Percentiles rank a stretch among this genome's conserved stretches.
phyloP scores from a whole-genome alignment of 2,888 invertebrate species.

The Drosophila mimica region DNA sequence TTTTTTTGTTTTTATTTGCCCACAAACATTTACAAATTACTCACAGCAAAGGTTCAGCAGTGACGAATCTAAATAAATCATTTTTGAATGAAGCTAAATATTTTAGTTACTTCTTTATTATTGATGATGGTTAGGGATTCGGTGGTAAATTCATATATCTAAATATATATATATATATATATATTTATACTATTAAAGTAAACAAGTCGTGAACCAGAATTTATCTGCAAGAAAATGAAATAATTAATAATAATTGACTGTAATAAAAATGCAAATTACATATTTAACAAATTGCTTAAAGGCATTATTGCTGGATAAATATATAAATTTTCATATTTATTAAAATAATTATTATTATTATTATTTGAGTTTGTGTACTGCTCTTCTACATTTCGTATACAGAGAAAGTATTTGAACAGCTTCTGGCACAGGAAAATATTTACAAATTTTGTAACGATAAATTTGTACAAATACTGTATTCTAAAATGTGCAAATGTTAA shows the following conservation, averaged over 20 bases:
- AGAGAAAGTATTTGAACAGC: background rate
- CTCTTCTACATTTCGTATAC: background rate
- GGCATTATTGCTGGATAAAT: background rate
- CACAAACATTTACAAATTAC: constrained; percentile 35
- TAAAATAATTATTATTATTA: background rate
- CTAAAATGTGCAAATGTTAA: background rate
- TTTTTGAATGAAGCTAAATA: background rate
- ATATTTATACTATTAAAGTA: background rate
- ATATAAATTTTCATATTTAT: background rate
- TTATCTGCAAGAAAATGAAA: background rate
- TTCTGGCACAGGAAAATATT: background rate
- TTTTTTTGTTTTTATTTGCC: constrained; percentile 8
- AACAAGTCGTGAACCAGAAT: background rate
- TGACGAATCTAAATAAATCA: constrained; percentile 4
- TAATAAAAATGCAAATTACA: background rate
- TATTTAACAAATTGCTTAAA: background rate
- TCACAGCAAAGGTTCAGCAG: constrained; percentile 26
- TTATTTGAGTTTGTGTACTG: background rate
- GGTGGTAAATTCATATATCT: background rate
- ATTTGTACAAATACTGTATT: background rate
- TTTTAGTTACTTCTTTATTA: background rate
- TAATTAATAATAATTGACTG: background rate
- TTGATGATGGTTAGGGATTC: too few relatives aligned
- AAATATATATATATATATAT: background rate
- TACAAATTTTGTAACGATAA: background rate